Base-by-base conservation (phyloP, 2,113 vertebrate species). In the Sminthopsis crassicaudata region DNA sequence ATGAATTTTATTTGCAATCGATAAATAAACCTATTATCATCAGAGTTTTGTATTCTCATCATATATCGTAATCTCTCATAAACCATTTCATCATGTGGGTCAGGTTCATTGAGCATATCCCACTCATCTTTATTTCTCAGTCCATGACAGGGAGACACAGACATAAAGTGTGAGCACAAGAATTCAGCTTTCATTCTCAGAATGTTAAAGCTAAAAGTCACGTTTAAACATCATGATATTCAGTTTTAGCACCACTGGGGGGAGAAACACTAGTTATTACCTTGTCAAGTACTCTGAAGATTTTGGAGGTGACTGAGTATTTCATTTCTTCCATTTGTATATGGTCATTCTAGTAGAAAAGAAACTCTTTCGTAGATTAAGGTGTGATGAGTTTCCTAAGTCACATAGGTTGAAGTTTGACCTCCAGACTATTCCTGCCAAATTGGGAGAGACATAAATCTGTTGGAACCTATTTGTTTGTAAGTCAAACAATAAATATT, bases 1-100 rank as follows among this genome's bases (percentile, higher is more conserved):
- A 97, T 98, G 96, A 98, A 98, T 98, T 98, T 98, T 99, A 98
- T 98, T 98, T 98, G 94, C 97, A 97, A 98, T 98, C 97, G 46
- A 98, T 98, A 98, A 98, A 98, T 98, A 98, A 98, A 96, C 94
- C 98, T 97, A 97, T 98, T 98, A 98, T 97, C 96, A 97, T 95
- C 96, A 93, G 55, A 91, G 94, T 94, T 98, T 98, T 98, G 98
- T 98, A 97, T 98, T 98, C 98, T 98, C 97, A 97, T 97, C 98
- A 96, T 98, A 97, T 93, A 97, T 96, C 0, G 14, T 98, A 97
- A 97, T 97, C 98, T 98, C 98, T 98, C 98, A 98, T 97, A 98
- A 97, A 94, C 92, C 90, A n/a, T 97, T 97, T 93, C 96, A 91
- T 46, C 92, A 50, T 95, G 53, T 25, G 91, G 95, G 96, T 97